phyloP scores from a whole-genome alignment of 2,888 invertebrate genomes.

The Amphipyra tragopoginis region DNA sequence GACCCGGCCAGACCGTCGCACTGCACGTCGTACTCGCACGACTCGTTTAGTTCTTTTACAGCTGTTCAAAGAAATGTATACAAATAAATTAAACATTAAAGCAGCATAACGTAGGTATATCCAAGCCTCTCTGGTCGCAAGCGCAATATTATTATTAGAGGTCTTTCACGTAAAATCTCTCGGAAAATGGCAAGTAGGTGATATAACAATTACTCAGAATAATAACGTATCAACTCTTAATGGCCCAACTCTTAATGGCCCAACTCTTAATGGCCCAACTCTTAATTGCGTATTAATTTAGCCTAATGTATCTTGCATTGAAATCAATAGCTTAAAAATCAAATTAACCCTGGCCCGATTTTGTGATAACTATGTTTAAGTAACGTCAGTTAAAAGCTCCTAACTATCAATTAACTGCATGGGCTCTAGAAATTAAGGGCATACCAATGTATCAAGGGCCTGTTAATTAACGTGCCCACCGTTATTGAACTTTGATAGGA shows the following conservation, averaged over 20 bases:
- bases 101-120: no score
- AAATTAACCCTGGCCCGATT: slow-evolving; percentile 30
- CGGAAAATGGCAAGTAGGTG: no score
- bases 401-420: slow-evolving; percentile 15
- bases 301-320: not conserved
- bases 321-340: not conserved
- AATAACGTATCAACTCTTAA: no score
- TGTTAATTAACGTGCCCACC: slow-evolving; percentile 2
- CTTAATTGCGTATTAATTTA: no score
- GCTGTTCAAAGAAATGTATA: slow-evolving; percentile 64
- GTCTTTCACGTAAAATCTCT: no score
- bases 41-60: slow-evolving; percentile 75
- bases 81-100: not conserved
- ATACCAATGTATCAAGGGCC: slow-evolving; percentile 34
- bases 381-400: slow-evolving; percentile 1
- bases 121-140: no score
- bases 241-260: no score
- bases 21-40: slow-evolving; percentile 85
- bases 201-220: no score
- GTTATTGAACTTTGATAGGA: slow-evolving; percentile 1
- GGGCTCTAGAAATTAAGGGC: slow-evolving; percentile 42
- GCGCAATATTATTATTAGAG: no score
- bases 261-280: no score
- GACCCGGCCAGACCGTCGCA: slow-evolving; percentile 78
- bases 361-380: slow-evolving; percentile 3